Conservation (phyloP, 2,113 vertebrate species). For the Oostethus manadensis region DNA sequence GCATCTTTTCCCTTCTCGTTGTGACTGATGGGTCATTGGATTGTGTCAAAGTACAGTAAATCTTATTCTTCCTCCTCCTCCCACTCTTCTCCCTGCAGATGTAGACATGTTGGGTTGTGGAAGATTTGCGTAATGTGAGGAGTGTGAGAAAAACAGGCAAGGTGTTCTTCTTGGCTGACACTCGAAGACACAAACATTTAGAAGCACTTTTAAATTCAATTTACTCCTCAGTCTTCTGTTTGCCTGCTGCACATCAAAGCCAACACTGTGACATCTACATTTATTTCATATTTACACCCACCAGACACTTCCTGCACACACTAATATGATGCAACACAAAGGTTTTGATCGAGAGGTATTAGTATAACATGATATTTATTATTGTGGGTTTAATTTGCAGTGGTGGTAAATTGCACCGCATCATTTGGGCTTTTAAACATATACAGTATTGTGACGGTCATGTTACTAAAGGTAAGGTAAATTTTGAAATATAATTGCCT, state of each 20-base stretch:
- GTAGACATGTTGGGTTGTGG: slow-evolving; percentile 4
- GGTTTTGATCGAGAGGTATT: no score
- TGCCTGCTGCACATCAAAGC: not conserved
- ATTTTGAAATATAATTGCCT: no score
- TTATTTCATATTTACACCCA: no score
- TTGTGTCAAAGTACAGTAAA: slow-evolving; percentile 21
- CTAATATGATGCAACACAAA: no score
- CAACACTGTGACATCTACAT: no score
- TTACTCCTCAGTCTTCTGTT: not conserved
- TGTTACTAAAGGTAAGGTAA: no score
- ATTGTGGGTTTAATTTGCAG: no score
- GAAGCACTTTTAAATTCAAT: not conserved
- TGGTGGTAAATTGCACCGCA: no score
- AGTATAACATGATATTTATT: no score
- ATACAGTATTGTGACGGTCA: no score
- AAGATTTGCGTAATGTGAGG: slow-evolving; percentile 30
- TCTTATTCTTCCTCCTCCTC: slow-evolving; percentile 33
- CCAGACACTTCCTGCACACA: no score
- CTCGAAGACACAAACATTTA: not conserved
- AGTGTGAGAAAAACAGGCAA: slow-evolving; percentile 13
- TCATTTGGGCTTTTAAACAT: no score
- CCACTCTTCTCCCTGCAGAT: slow-evolving; percentile 3
- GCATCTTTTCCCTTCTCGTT: not conserved
- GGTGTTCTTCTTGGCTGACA: slow-evolving; percentile 13
- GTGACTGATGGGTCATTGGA: not conserved